Percentiles rank a stretch among this genome's conserved stretches.
These are phyloP conservation scores for Rugalucina vietnamica DNA, from an alignment of 2,888 invertebrate species.

Conservation along the genomic window DNA sequence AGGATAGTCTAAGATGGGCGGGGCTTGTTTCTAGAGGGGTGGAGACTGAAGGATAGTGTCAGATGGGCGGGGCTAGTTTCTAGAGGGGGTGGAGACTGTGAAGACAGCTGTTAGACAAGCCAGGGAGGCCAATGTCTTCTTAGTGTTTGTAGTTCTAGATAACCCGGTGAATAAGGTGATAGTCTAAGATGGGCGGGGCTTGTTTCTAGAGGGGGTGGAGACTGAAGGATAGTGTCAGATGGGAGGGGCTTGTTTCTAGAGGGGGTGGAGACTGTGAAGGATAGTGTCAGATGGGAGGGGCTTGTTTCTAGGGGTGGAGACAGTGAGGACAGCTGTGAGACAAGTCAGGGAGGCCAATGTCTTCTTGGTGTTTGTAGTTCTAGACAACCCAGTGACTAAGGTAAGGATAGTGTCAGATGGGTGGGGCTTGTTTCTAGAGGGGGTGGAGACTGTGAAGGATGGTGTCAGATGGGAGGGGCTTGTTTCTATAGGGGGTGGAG, in stretches of 20 bases:
- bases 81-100: constrained; percentile 91
- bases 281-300: constrained; percentile 98
- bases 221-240: constrained; percentile 97
- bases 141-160: constrained; percentile 98
- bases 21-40: constrained; percentile 95
- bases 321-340: constrained; percentile 92
- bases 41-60: neutral
- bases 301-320: constrained; percentile 93
- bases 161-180: constrained; percentile 96
- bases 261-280: constrained; percentile 90
- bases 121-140: constrained; percentile 94
- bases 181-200: constrained; percentile 97
- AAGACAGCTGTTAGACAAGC: constrained; percentile 92
- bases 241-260: constrained; percentile 95
- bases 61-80: no score
- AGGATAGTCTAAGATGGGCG: constrained; percentile 96
- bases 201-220: constrained; percentile 93
- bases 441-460: constrained; percentile 91
- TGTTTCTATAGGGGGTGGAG: constrained; percentile 92
- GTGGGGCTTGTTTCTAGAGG: constrained; percentile 94
- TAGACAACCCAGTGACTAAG: constrained; percentile 96
- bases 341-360: constrained; percentile 93
- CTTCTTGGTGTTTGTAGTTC: constrained; percentile 97
- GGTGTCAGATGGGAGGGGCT: constrained; percentile 97
- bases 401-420: constrained; percentile 98